Conservation (phyloP, 2,113 vertebrate species). For the Campylomormyrus tamandua region DNA sequence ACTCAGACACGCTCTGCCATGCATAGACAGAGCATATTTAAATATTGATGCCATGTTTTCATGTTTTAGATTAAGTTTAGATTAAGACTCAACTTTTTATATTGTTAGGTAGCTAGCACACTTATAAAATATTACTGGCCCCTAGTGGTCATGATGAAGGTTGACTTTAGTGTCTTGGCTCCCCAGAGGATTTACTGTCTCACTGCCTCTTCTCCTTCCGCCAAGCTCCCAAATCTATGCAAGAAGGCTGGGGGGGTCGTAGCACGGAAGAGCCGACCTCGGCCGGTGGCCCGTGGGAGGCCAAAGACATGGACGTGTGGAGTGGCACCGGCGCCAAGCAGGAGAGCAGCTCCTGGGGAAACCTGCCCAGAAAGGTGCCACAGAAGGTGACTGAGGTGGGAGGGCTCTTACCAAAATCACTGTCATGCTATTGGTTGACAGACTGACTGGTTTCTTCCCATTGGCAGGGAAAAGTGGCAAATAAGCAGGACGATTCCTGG, state of each 20-base stretch:
- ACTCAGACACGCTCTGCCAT: background rate
- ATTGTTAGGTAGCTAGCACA: background rate
- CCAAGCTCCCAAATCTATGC: constrained; percentile 93
- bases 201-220: constrained; percentile 25
- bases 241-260: constrained; percentile 88
- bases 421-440: background rate
- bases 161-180: background rate
- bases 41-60: background rate
- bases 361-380: constrained; percentile 78
- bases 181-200: background rate
- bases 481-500: constrained; percentile 92
- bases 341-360: constrained; percentile 90
- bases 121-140: background rate
- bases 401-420: background rate
- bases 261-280: constrained; percentile 79
- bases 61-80: background rate
- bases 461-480: constrained; percentile 70
- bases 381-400: constrained; percentile 65
- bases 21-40: background rate
- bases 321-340: constrained; percentile 81
- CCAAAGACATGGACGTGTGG: constrained; percentile 91
- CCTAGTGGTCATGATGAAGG: background rate
- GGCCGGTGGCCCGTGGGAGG: constrained; percentile 81
- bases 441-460: constrained; percentile 19
- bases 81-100: background rate